These are phyloP conservation scores for Sisyra terminalis DNA, from an alignment of 2,888 invertebrate genomes.

Conservation along the genomic window DNA sequence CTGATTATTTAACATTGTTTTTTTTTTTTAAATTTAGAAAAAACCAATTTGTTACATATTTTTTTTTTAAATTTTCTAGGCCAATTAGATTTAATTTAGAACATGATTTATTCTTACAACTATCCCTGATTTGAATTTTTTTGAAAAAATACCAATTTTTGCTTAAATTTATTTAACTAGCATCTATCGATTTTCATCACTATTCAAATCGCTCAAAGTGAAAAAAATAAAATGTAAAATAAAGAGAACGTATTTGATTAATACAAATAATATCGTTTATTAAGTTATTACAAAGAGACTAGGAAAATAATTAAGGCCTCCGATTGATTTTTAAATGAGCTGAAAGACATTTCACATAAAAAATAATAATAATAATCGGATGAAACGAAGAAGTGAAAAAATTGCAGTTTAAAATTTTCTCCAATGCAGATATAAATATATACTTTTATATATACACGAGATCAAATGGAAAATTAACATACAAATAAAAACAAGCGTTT, in stretches of 20 bases:
- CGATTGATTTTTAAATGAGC: neutral
- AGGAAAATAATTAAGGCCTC: conserved; percentile 5
- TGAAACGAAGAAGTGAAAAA: neutral
- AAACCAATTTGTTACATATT: no score
- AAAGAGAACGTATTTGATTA: neutral
- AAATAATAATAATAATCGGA: neutral
- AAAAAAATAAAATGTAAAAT: neutral
- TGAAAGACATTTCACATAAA: neutral
- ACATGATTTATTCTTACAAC: neutral
- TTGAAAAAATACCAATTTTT: conserved; percentile 2
- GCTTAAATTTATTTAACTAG: neutral
- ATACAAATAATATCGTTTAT: no score
- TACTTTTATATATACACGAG: no score
- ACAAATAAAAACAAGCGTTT: no score
- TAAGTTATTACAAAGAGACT: neutral
- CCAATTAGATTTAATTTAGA: neutral
- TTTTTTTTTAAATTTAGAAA: no score
- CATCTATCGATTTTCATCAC: neutral
- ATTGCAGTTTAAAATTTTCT: neutral
- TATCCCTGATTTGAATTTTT: conserved; percentile 3
- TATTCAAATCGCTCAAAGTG: neutral
- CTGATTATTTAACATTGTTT: no score
- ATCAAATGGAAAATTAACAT: no score
- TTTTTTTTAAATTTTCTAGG: no score
- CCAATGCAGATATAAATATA: no score